Conservation (phyloP, 2,797 vertebrate species). For the Echeneis naucrates region DNA sequence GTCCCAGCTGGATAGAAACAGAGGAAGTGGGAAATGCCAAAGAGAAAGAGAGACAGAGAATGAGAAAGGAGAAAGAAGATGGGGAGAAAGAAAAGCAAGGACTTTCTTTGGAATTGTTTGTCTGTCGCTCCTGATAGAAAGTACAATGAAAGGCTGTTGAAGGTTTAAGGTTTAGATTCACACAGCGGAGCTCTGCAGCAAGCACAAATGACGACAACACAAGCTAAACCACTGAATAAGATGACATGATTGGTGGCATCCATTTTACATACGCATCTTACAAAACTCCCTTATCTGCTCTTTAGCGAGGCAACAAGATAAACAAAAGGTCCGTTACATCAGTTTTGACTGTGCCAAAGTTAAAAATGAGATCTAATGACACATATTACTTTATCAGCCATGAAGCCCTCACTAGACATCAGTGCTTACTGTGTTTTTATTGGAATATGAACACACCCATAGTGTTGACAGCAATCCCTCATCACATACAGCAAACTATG, state of each 20-base stretch:
- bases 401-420: neutral
- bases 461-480: neutral
- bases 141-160: constrained; percentile 7
- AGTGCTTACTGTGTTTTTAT: too few species aligned
- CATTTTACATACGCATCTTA: neutral
- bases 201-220: neutral
- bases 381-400: neutral
- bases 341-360: neutral
- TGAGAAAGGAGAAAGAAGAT: constrained; percentile 40
- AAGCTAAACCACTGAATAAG: constrained; percentile 14
- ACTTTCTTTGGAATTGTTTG: constrained; percentile 55
- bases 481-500: neutral
- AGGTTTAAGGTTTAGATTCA: constrained; percentile 17
- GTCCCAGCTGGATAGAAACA: constrained; percentile 76
- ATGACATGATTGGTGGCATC: neutral
- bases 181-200: constrained; percentile 15
- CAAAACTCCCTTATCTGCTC: neutral
- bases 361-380: neutral
- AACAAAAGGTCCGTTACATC: neutral
- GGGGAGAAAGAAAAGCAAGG: constrained; percentile 39
- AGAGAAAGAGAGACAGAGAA: constrained; percentile 67
- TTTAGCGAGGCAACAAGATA: neutral
- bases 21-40: constrained; percentile 77
- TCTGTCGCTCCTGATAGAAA: constrained; percentile 42
- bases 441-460: neutral